phyloP scores from a whole-genome alignment of 1,140 invertebrate genomes.

The Pachypeltis micranthus region DNA sequence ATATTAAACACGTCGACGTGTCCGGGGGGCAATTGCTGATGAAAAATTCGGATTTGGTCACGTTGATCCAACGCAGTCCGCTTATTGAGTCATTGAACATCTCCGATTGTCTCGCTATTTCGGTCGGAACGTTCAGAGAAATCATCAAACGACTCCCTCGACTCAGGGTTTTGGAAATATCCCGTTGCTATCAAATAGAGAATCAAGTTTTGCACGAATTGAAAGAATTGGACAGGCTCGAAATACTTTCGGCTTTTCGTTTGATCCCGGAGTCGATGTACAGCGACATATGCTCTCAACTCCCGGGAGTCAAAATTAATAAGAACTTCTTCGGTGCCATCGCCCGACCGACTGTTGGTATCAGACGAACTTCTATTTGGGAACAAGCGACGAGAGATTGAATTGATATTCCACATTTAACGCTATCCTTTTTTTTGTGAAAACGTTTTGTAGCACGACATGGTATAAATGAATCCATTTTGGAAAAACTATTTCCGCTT shows the following conservation, averaged over 20 bases:
- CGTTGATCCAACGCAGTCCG: slow-evolving; percentile 51
- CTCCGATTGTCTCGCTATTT: slow-evolving; percentile 68
- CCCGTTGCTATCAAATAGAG: slow-evolving; percentile 69
- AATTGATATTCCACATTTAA: too few relatives aligned
- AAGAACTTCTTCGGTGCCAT: slow-evolving; percentile 64
- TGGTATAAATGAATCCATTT: too few relatives aligned
- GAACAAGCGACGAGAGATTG: slow-evolving; percentile 27
- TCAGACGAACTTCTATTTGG: slow-evolving; percentile 77
- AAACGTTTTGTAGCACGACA: too few relatives aligned
- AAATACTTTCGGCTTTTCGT: slow-evolving; percentile 17
- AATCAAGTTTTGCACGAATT: slow-evolving; percentile 36
- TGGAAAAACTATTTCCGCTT: too few relatives aligned
- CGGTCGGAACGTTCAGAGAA: slow-evolving; percentile 42
- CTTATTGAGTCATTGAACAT: slow-evolving; percentile 70
- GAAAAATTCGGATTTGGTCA: slow-evolving; percentile 57
- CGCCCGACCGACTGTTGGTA: slow-evolving; percentile 75
- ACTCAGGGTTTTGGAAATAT: slow-evolving; percentile 71
- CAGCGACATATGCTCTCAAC: slow-evolving; percentile 42
- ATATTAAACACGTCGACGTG: slow-evolving; percentile 60
- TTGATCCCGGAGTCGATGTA: slow-evolving; percentile 29
- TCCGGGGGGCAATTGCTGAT: slow-evolving; percentile 65
- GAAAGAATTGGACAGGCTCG: slow-evolving; percentile 38
- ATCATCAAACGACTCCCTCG: slow-evolving; percentile 47
- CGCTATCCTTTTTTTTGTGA: too few relatives aligned
- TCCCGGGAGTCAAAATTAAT: slow-evolving; percentile 48